Base-by-base conservation (phyloP, 2,888 invertebrate genomes). In the Temnothorax rugatulus region DNA sequence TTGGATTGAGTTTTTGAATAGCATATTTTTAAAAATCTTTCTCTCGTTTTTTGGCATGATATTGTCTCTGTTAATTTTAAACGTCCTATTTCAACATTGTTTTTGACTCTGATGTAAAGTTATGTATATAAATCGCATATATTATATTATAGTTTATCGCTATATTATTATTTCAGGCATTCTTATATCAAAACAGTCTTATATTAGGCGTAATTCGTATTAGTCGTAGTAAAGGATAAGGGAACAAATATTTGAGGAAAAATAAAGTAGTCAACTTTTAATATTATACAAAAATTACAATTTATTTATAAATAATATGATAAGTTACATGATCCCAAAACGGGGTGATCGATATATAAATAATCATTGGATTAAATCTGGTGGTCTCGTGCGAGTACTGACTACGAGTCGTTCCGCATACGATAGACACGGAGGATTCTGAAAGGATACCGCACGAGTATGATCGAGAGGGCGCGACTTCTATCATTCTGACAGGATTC, bases 221-320 rank as follows among this genome's bases (percentile, higher is more conserved):
- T 29, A 54, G n/a, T n/a, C 3, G 25, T 41, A 25, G 3, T 54
- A 25, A 44, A 29, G 44, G 44, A 54, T 41, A 54, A n/a, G 13
- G 38, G 18, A 41, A 44, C 4, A 44, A n/a, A 54, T 68, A 68
- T 61, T 34, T n/a, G 13, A 29, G 15, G 2, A 68, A 4, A 68
- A 41, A n/a, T 69, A 29, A 77, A 54, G 18, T 25, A 41, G 25
- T n/a, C 13, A 25, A 13, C 15, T 44, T 57, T 34, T 57, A 29
- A 68, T 73, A 54, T 90, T 83, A 54, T 91, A 91, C 87, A 91
- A 91, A 75, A 92, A 92, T 91, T 89, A 91, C 76, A 82, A 90
- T 91, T 92, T 91, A 91, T 92, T 91, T 90, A 91, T 92, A 91
- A 92, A 91, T 92, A 91, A 86, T 87, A 74, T 75, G 85, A 89